Conservation (phyloP, 2,797 vertebrate genomes). For the Pempheris klunzingeri region DNA sequence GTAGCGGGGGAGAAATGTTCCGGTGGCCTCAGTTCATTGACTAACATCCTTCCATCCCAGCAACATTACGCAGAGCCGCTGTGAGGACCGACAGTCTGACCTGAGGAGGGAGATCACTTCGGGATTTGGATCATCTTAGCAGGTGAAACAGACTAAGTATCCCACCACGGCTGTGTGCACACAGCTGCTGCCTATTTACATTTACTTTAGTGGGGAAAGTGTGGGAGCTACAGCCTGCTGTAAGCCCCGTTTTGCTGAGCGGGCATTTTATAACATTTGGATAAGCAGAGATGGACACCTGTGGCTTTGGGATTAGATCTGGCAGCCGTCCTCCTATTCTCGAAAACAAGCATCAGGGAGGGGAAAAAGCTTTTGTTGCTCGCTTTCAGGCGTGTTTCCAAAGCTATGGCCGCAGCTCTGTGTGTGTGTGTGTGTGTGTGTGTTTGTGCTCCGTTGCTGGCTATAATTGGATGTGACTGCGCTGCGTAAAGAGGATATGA, state of each 20-base stretch:
- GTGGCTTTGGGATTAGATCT: conserved; percentile 65
- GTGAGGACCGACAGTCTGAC: neutral
- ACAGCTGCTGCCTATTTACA: conserved; percentile 26
- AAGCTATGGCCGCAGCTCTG: conserved; percentile 4
- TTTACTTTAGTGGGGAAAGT: conserved; percentile 15
- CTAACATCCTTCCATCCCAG: conserved; percentile 49
- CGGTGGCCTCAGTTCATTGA: conserved; percentile 58
- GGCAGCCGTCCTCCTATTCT: conserved; percentile 5
- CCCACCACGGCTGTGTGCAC: conserved; percentile 3
- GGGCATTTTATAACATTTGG: conserved; percentile 32
- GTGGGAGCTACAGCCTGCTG: too few species aligned
- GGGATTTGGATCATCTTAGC: conserved; percentile 16
- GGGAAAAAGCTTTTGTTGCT: conserved; percentile 12
- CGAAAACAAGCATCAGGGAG: neutral
- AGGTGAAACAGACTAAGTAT: conserved; percentile 53
- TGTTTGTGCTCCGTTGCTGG: neutral
- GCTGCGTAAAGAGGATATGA: conserved; percentile 75
- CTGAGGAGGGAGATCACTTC: neutral
- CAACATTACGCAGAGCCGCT: neutral
- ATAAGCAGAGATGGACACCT: conserved; percentile 69
- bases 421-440: neutral
- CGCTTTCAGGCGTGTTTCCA: neutral
- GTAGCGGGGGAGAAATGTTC: conserved; percentile 40
- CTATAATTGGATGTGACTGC: conserved; percentile 75
- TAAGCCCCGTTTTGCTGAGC: conserved; percentile 41